A percentile compares a stretch with the other conserved stretches of the same genome.
Evolutionary conservation across 35 echinoderm and acorn worm species (phyloP).

Genomic region (Apostichopus californicus): DNA sequence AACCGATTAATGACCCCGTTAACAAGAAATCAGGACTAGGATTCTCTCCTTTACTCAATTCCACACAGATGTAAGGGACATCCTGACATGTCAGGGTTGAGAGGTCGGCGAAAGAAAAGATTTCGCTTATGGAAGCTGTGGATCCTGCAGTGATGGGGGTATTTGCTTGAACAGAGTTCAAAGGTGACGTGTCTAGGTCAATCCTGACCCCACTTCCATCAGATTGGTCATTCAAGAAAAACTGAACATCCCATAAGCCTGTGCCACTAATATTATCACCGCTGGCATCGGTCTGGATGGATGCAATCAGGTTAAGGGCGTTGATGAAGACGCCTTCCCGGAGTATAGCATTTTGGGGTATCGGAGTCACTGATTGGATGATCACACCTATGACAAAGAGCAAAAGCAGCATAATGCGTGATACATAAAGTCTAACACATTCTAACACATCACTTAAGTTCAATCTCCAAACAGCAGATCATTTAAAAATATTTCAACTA

Average conservation of each 20-base stretch:
- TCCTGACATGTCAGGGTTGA: constrained; percentile 36
- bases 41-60: constrained; percentile 64
- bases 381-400: constrained; percentile 5
- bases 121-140: not conserved
- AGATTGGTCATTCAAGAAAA: constrained; percentile 49
- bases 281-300: constrained; percentile 43
- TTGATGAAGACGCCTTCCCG: constrained; percentile 23
- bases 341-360: constrained; percentile 14
- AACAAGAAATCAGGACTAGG: constrained; percentile 73
- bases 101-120: constrained; percentile 42
- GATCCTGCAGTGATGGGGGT: constrained; percentile 44
- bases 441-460: no score
- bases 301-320: constrained; percentile 56
- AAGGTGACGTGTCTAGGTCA: not conserved
- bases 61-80: constrained; percentile 71
- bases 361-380: not conserved
- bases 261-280: constrained; percentile 58
- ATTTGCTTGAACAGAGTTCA: constrained; percentile 50
- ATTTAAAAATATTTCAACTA: no score
- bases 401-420: not conserved
- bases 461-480: no score
- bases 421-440: no score
- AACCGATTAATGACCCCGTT: constrained; percentile 58
- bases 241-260: constrained; percentile 42
- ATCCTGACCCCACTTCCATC: constrained; percentile 55